Percentiles rank a stretch among this genome's conserved stretches.
Evolutionary conservation across 1,140 invertebrate genomes (phyloP).

Genomic region (Subanguina moxae): DNA sequence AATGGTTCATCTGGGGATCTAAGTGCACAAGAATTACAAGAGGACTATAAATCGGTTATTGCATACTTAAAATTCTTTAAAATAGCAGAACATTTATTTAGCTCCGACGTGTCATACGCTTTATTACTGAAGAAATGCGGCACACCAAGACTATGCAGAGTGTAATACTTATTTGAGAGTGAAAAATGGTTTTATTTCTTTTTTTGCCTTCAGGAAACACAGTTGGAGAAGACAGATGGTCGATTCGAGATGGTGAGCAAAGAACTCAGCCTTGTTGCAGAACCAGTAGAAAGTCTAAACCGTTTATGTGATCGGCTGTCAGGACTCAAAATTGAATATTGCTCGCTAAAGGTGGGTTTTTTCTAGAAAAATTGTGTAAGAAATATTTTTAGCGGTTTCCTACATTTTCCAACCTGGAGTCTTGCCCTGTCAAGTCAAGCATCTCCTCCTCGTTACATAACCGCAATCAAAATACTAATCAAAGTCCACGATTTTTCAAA

Average conservation of each 20-base stretch:
- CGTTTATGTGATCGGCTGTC: slow-evolving; percentile 33
- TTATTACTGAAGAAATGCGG: slow-evolving; percentile 23
- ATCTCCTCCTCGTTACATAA: too few relatives aligned
- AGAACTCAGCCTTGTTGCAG: slow-evolving; percentile 18
- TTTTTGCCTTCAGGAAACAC: not conserved
- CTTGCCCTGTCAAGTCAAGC: not conserved
- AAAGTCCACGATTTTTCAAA: not conserved
- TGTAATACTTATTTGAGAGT: slow-evolving; percentile 1
- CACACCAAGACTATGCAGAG: slow-evolving; percentile 13
- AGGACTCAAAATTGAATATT: slow-evolving; percentile 24
- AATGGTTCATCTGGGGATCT: not conserved
- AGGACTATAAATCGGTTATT: slow-evolving; percentile 3
- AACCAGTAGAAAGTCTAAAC: slow-evolving; percentile 28
- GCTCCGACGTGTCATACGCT: slow-evolving; percentile 23
- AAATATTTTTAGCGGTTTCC: slow-evolving; percentile 1
- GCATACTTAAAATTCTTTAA: not conserved
- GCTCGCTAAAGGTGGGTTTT: not conserved
- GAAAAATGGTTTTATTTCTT: not conserved
- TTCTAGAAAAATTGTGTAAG: not conserved
- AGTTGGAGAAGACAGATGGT: not conserved
- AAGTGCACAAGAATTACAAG: not conserved
- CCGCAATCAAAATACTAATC: too few relatives aligned
- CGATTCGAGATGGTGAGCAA: slow-evolving; percentile 26
- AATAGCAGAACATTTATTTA: not conserved
- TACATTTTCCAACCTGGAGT: not conserved